Evolutionary conservation across 1,140 invertebrate species (phyloP).

Genomic region (Zaprionus africanus): DNA sequence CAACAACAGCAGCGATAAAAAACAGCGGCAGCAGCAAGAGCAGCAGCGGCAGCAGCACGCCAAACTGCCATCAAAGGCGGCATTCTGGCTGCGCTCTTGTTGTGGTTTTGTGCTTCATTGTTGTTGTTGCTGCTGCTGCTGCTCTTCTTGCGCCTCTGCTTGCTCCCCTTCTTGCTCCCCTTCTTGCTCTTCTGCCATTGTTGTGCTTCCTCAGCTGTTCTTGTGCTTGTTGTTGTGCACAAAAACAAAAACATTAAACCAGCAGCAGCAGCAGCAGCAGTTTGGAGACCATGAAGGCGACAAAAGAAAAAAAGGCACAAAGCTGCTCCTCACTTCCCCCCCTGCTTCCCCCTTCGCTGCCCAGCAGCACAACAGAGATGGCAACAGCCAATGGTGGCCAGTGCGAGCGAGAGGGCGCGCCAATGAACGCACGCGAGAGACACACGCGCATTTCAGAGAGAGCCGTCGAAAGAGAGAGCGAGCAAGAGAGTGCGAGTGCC

Average conservation of each 20-base stretch:
- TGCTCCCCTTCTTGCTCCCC: not conserved
- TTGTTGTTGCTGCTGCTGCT: conserved; percentile 6
- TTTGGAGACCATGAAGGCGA: too few relatives aligned
- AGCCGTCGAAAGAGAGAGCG: not conserved
- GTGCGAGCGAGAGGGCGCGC: conserved; percentile 26
- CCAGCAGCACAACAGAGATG: conserved; percentile 56
- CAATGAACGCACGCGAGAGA: conserved; percentile 2
- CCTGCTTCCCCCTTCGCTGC: too few relatives aligned
- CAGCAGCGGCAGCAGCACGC: conserved; percentile 22
- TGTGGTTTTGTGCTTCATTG: conserved; percentile 13
- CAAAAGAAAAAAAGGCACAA: conserved; percentile 16
- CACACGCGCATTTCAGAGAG: not conserved
- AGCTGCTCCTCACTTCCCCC: too few relatives aligned
- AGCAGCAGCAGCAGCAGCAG: not conserved
- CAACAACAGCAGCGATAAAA: conserved; percentile 1
- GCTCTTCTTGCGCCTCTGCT: too few relatives aligned
- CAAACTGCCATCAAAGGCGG: conserved; percentile 45
- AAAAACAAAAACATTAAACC: conserved; percentile 6
- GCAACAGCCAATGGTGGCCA: conserved; percentile 35
- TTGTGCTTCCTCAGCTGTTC: not conserved
- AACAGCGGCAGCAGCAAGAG: not conserved
- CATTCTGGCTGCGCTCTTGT: conserved; percentile 47
- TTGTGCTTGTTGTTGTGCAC: conserved; percentile 27
- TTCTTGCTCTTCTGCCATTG: conserved; percentile 1
- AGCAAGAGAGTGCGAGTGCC: conserved; percentile 14